Evolutionary conservation across 2,888 invertebrate species (phyloP).

Genomic region (Agrilus mali): DNA sequence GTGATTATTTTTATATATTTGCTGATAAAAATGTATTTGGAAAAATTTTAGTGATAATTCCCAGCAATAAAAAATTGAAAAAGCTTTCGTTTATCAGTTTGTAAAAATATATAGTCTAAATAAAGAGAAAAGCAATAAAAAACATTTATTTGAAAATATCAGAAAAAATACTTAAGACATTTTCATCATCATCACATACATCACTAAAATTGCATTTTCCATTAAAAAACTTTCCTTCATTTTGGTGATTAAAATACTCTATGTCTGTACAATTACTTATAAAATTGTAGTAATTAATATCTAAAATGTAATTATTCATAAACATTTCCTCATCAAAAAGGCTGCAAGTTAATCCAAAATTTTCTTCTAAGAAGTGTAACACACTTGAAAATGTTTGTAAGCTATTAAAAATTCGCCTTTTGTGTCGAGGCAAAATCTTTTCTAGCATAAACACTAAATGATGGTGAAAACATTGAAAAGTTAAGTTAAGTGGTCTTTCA

Average conservation of each 20-base stretch:
- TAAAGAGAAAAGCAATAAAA: no score
- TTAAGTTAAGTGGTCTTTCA: constrained; percentile 44
- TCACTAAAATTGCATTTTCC: not conserved
- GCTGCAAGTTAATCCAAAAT: constrained; percentile 39
- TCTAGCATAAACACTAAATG: constrained; percentile 95
- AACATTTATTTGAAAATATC: no score
- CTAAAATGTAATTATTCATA: constrained; percentile 14
- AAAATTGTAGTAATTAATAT: constrained; percentile 19
- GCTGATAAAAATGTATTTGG: no score
- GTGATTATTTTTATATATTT: no score
- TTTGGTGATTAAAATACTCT: not conserved
- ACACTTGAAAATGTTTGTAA: constrained; percentile 56
- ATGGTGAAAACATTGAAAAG: constrained; percentile 85
- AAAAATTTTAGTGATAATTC: no score
- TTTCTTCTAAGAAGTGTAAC: constrained; percentile 51
- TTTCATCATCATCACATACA: not conserved
- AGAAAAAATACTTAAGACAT: not conserved
- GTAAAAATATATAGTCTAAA: no score
- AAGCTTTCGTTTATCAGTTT: no score
- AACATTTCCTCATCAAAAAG: constrained; percentile 22
- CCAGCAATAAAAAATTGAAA: no score
- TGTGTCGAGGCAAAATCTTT: constrained; percentile 56
- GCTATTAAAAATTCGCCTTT: constrained; percentile 68
- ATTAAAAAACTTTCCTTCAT: not conserved
- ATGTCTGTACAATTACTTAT: constrained; percentile 4